These are phyloP conservation scores for Meriones psammophilus DNA, from an alignment of 2,797 vertebrate species.

Conservation along the genomic window DNA sequence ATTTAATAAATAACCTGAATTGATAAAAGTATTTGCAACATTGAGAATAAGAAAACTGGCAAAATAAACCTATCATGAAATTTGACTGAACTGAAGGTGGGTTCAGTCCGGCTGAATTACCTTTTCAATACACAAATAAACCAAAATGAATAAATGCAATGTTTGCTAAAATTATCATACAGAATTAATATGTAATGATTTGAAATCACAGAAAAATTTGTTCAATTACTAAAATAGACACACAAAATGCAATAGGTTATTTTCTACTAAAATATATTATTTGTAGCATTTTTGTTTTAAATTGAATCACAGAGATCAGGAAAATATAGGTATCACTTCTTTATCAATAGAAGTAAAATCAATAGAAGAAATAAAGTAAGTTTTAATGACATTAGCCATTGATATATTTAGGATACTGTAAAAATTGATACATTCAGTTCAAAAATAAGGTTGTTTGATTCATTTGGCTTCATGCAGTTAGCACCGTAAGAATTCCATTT, in stretches of 20 bases:
- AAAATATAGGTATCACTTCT: neutral
- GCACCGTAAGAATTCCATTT: neutral
- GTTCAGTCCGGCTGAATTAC: neutral
- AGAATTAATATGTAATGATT: neutral
- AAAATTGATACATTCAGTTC: neutral
- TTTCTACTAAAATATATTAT: neutral
- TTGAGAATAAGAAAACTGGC: neutral
- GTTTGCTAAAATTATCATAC: neutral
- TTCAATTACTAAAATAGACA: neutral
- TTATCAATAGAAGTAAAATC: neutral
- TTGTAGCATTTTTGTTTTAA: constrained; percentile 22
- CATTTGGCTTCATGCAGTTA: neutral
- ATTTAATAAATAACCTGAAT: neutral
- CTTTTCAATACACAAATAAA: constrained; percentile 49
- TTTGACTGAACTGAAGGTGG: neutral
- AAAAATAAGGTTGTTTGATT: neutral
- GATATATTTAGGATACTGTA: neutral
- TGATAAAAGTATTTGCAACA: neutral
- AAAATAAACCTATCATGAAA: neutral
- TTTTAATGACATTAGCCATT: neutral
- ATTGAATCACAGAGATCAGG: neutral
- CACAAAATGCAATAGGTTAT: neutral
- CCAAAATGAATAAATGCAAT: constrained; percentile 6
- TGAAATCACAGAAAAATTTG: neutral
- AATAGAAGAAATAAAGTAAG: neutral